Percentiles rank a stretch among this genome's conserved stretches.
phyloP scores from a whole-genome alignment of 2,797 vertebrate species.

The Hozukius guyotensis region DNA sequence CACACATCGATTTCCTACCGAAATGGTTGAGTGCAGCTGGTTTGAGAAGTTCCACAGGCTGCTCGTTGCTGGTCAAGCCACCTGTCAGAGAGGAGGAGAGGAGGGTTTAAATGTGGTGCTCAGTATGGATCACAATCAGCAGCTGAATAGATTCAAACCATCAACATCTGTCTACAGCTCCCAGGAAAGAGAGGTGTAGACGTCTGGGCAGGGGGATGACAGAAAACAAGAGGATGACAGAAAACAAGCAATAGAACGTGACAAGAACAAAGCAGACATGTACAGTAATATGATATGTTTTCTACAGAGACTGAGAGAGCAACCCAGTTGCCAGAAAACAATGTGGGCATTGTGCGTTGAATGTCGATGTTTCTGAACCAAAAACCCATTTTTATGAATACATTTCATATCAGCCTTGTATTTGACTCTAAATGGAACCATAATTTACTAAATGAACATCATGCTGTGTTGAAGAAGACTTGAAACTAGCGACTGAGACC shows the following conservation, averaged over 20 bases:
- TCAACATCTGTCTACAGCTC: conserved; percentile 1
- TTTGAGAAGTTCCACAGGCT: conserved; percentile 90
- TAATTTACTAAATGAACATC: too few relatives aligned
- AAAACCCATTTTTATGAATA: neutral
- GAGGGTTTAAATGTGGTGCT: conserved; percentile 22
- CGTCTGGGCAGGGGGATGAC: neutral
- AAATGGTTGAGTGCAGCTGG: conserved; percentile 89
- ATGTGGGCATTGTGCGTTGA: neutral
- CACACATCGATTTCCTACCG: conserved; percentile 79
- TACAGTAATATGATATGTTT: neutral
- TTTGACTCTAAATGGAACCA: neutral
- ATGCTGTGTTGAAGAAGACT: too few relatives aligned
- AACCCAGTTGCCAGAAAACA: neutral
- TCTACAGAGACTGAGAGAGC: neutral
- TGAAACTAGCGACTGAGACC: too few relatives aligned
- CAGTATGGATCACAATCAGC: neutral
- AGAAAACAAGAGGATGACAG: neutral
- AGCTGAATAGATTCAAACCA: neutral
- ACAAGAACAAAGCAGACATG: neutral
- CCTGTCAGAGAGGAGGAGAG: conserved; percentile 78
- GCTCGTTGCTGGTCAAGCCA: conserved; percentile 89
- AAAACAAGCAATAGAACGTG: neutral
- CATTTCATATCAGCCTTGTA: neutral
- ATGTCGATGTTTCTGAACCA: neutral
- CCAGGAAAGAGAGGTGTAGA: neutral